Evolutionary conservation across 2,888 invertebrate genomes (phyloP).

Genomic region (Crioceris asparagi): DNA sequence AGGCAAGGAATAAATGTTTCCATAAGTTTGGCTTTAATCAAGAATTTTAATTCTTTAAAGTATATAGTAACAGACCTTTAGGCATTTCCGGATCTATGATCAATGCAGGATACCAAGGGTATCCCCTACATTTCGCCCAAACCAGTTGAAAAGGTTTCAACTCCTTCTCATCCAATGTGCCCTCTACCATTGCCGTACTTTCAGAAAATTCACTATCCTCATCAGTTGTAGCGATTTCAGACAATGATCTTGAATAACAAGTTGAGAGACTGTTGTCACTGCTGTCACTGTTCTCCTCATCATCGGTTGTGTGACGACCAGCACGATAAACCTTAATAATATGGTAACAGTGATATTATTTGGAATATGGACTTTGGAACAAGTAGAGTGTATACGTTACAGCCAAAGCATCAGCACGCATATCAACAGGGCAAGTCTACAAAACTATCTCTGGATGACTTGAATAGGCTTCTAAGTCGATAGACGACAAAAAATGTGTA

Average conservation of each 20-base stretch:
- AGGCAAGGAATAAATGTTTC: too few relatives aligned
- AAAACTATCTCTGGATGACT: too few relatives aligned
- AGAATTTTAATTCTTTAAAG: too few relatives aligned
- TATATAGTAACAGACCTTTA: constrained; percentile 57
- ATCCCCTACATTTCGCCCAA: constrained; percentile 94
- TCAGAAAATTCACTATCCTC: constrained; percentile 33
- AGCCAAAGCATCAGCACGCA: too few relatives aligned
- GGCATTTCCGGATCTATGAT: constrained; percentile 93
- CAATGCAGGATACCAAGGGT: constrained; percentile 95
- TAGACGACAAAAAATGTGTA: too few relatives aligned
- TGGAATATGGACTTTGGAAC: too few relatives aligned
- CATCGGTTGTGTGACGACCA: constrained; percentile 32
- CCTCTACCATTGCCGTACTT: background rate
- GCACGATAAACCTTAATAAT: constrained; percentile 44
- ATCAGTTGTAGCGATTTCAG: constrained; percentile 36
- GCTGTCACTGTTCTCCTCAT: constrained; percentile 35
- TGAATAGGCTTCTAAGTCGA: too few relatives aligned
- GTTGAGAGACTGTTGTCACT: constrained; percentile 39
- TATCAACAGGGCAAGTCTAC: too few relatives aligned
- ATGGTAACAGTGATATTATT: too few relatives aligned
- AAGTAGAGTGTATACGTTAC: too few relatives aligned
- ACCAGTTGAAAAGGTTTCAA: constrained; percentile 83
- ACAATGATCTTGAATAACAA: constrained; percentile 38
- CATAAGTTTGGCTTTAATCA: too few relatives aligned
- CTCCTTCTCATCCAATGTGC: constrained; percentile 27